These are phyloP conservation scores for Hippoglossus hippoglossus DNA, from an alignment of 2,797 vertebrate genomes.

Conservation along the genomic window DNA sequence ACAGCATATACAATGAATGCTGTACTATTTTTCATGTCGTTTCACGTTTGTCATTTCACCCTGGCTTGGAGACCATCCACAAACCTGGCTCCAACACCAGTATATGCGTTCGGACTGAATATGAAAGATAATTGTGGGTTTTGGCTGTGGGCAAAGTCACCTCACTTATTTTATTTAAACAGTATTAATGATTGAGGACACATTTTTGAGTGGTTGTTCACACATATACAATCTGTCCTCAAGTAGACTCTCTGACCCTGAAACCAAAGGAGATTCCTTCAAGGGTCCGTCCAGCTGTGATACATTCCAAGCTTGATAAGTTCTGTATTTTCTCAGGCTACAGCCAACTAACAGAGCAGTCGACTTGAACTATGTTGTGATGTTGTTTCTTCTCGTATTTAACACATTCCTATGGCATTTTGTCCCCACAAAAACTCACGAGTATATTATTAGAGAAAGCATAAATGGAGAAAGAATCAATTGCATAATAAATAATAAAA, in stretches of 20 bases:
- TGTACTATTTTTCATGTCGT: neutral
- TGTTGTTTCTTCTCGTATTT: slow-evolving; percentile 9
- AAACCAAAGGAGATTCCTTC: slow-evolving; percentile 47
- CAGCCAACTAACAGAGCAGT: slow-evolving; percentile 23
- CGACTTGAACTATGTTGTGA: slow-evolving; percentile 29
- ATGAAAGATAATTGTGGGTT: neutral
- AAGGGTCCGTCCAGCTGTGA: slow-evolving; percentile 38
- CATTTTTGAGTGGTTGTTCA: neutral
- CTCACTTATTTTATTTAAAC: slow-evolving; percentile 8
- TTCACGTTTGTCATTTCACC: slow-evolving; percentile 3
- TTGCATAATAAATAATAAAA: too few species aligned
- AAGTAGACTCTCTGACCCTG: slow-evolving; percentile 45
- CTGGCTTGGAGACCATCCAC: slow-evolving; percentile 1
- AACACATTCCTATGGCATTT: neutral
- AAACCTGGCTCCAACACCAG: neutral
- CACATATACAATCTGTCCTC: slow-evolving; percentile 14
- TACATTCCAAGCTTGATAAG: slow-evolving; percentile 42
- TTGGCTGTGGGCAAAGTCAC: neutral
- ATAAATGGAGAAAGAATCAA: neutral
- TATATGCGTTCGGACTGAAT: neutral
- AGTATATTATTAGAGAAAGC: neutral
- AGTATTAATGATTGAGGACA: slow-evolving; percentile 10
- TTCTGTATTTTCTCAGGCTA: slow-evolving; percentile 55
- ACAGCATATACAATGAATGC: neutral
- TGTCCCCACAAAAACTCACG: neutral